Evolutionary conservation across 2,888 invertebrate genomes (phyloP).

Genomic region (Nomada lathburiana): DNA sequence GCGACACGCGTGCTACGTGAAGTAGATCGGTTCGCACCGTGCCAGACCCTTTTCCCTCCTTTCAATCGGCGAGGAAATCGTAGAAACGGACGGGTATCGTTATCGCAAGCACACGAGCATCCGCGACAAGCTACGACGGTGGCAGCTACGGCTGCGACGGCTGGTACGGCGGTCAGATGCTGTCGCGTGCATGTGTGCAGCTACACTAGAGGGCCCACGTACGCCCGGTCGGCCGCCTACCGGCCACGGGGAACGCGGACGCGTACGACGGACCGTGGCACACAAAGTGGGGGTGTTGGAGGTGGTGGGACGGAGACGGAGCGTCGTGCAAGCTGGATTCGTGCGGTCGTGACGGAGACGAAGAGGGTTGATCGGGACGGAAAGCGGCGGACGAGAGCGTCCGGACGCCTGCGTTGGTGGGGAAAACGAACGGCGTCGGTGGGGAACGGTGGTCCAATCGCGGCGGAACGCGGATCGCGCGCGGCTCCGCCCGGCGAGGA

Average conservation of each 20-base stretch:
- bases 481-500: slow-evolving; percentile 73
- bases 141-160: slow-evolving; percentile 61
- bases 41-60: too few species aligned
- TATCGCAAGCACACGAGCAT: slow-evolving; percentile 65
- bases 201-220: slow-evolving; percentile 81
- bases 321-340: not conserved
- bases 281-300: slow-evolving; percentile 79
- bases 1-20: slow-evolving; percentile 34
- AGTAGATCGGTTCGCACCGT: not conserved
- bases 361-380: slow-evolving; percentile 49
- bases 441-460: slow-evolving; percentile 82
- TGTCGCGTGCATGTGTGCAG: slow-evolving; percentile 84
- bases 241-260: slow-evolving; percentile 75
- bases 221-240: slow-evolving; percentile 78
- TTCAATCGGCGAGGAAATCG: not conserved
- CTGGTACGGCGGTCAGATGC: slow-evolving; percentile 78
- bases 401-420: slow-evolving; percentile 83
- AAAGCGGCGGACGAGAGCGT: slow-evolving; percentile 49
- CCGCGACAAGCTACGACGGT: slow-evolving; percentile 68
- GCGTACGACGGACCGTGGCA: slow-evolving; percentile 73
- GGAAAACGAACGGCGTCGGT: slow-evolving; percentile 78
- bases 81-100: slow-evolving; percentile 22
- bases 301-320: slow-evolving; percentile 44
- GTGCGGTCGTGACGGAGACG: slow-evolving; percentile 44
- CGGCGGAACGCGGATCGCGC: slow-evolving; percentile 78